Evolutionary conservation across 2,888 invertebrate genomes (phyloP).

Genomic region (Mechanitis messenoides): DNA sequence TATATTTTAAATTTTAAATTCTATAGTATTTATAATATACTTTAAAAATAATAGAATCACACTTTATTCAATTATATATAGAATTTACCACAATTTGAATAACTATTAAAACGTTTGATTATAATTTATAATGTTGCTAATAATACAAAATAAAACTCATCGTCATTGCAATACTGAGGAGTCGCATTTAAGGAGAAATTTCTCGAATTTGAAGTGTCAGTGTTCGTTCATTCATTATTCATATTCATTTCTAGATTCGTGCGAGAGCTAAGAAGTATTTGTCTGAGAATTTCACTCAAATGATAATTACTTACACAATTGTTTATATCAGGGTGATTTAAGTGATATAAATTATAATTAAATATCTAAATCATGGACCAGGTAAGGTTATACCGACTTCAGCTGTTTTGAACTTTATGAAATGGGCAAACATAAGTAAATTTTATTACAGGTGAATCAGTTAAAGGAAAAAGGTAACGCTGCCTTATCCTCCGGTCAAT

Average conservation of each 20-base stretch:
- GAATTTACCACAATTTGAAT: no score
- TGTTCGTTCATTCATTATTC: slow-evolving; percentile 35
- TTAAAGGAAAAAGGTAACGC: slow-evolving; percentile 93
- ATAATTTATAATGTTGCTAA: neutral
- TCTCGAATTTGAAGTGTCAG: slow-evolving; percentile 71
- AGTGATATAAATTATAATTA: slow-evolving; percentile 24
- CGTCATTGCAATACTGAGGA: slow-evolving; percentile 12
- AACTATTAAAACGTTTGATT: no score
- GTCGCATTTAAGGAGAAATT: slow-evolving; percentile 50
- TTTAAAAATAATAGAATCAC: no score
- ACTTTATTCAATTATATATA: no score
- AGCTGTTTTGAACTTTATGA: slow-evolving; percentile 31
- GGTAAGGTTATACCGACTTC: slow-evolving; percentile 65
- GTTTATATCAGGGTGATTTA: slow-evolving; percentile 15
- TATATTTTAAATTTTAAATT: no score
- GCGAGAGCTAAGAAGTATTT: slow-evolving; percentile 15
- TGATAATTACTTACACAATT: slow-evolving; percentile 2
- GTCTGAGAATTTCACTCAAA: neutral
- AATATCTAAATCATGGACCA: slow-evolving; percentile 55
- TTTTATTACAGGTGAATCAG: slow-evolving; percentile 80
- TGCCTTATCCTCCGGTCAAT: slow-evolving; percentile 85
- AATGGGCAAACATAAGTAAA: slow-evolving; percentile 16
- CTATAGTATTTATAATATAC: no score
- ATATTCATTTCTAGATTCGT: slow-evolving; percentile 30
- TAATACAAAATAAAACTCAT: neutral